phyloP scores from a whole-genome alignment of 2,797 vertebrate species.

The Gallinago stenura region DNA sequence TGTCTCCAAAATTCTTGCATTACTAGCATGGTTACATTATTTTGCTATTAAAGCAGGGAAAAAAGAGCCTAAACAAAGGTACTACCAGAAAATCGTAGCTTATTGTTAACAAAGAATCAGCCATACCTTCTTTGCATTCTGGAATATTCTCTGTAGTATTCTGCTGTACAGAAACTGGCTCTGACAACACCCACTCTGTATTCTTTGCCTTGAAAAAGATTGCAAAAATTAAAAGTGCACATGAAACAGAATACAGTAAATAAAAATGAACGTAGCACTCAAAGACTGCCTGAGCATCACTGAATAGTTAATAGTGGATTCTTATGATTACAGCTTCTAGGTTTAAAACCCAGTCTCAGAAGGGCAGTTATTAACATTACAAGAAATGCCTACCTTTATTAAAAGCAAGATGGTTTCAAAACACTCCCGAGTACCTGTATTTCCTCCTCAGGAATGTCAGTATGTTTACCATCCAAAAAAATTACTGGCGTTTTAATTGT shows the following conservation, averaged over 20 bases:
- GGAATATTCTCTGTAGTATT: conserved; percentile 5
- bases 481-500: background rate
- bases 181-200: conserved; percentile 9
- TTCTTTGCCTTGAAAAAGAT: conserved; percentile 32
- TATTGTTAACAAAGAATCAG: background rate
- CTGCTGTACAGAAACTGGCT: background rate
- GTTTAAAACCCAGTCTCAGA: background rate
- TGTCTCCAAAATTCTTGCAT: background rate
- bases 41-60: background rate
- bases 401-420: background rate
- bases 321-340: background rate
- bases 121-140: conserved; percentile 59
- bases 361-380: background rate
- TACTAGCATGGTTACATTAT: background rate
- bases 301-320: background rate
- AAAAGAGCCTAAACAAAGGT: background rate
- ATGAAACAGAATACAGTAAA: background rate
- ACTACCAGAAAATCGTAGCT: background rate
- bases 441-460: background rate
- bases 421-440: background rate
- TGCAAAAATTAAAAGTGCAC: background rate
- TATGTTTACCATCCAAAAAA: background rate
- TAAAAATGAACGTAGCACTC: background rate
- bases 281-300: background rate
- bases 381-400: background rate